Base-by-base conservation (phyloP, 2,888 invertebrate species). In the Drosophila seclusa region DNA sequence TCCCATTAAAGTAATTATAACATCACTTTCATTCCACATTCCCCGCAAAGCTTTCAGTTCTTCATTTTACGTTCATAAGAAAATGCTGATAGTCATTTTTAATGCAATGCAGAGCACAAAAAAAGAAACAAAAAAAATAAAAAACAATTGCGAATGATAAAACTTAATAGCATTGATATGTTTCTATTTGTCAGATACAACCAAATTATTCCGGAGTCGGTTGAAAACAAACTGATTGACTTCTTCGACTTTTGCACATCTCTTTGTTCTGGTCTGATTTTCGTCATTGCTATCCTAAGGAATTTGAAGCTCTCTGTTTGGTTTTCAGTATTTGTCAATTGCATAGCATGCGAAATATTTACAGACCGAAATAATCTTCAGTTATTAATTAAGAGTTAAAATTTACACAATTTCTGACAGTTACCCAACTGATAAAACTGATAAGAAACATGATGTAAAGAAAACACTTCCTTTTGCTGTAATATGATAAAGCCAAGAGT, bases 381-480 rank as follows among this genome's bases (percentile, higher is more conserved):
- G 29, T 36, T 38, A 21, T 10, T 8, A 16, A 42, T 42, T 64
- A 21, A 36, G n/a, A 49, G 32, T 49, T 32, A 55, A 68, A 57
- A 68, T 68, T 38, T 55, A 24, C 24, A 49, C 69, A 38, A 21
- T 48, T 52, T 45, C 18, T 21, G 27, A 27, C 40, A 50, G 48
- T 76, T 69, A 80, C 80, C 63, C 77, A 76, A 59, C 73, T 77
- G 81, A 78, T 68, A 77, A 68, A 67, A 59, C 31, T 62, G 81
- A 78, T 78, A 78, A 78, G 52, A 53, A 67, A 48, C 55, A 67
- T 40, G 38, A 36, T 73, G 49, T 54, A 52, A 62, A 31, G 21
- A 67, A 62, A 54, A 63, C 61, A 68, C 68, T 77, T 80, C 78
- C 78, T 62, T 80, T 68, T 80, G 60, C 67, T 76, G 67, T 72